Evolutionary conservation across 2,113 vertebrate genomes (phyloP).

Genomic region (Spermophilus dauricus): DNA sequence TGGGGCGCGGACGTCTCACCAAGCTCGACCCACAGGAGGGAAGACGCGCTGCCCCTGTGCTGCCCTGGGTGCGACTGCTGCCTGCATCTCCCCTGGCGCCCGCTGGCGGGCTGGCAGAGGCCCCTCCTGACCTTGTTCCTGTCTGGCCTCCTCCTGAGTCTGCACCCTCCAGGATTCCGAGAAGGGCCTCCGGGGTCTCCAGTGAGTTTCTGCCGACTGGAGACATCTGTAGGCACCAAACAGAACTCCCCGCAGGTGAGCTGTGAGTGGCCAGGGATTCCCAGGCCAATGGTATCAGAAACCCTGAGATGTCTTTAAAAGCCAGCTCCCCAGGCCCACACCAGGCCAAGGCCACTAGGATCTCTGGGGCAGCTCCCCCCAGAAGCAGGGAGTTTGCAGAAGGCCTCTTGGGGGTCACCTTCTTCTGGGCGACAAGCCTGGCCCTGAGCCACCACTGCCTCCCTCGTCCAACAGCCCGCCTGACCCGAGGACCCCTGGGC

Average conservation of each 20-base stretch:
- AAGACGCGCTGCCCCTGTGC: rapidly evolving
- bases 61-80: rapidly evolving
- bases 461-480: not conserved
- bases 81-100: rapidly evolving
- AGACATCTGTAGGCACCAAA: not conserved
- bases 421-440: not conserved
- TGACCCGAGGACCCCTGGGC: not conserved
- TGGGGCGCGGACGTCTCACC: rapidly evolving
- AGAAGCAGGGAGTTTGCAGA: not conserved
- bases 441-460: not conserved
- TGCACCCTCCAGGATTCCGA: rapidly evolving
- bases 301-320: rapidly evolving
- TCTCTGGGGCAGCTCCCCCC: not conserved
- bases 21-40: rapidly evolving
- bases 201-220: rapidly evolving
- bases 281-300: not conserved
- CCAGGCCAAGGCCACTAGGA: not conserved
- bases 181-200: not conserved
- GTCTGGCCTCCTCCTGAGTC: not conserved
- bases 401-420: not conserved
- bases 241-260: not conserved
- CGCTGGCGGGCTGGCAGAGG: rapidly evolving
- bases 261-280: not conserved
- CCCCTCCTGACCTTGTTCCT: rapidly evolving
- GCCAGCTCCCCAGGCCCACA: too few species aligned